A percentile compares a stretch with the other conserved stretches of the same genome.
Evolutionary conservation across 2,888 invertebrate species (phyloP).

Genomic region (Seladonia tumulorum): DNA sequence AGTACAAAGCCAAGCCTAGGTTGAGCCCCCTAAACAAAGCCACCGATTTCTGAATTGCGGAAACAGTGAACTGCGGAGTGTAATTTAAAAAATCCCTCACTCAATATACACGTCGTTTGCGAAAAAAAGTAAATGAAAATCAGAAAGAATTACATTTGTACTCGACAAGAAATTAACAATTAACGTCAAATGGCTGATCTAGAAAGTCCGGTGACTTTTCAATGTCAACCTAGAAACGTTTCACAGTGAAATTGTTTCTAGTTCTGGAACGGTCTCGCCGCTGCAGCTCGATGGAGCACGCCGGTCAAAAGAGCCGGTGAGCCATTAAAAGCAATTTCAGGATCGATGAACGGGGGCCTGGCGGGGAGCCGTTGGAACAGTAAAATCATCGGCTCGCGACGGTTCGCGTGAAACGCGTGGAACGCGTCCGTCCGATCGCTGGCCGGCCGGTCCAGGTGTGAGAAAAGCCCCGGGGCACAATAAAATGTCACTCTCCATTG

Average conservation of each 20-base stretch:
- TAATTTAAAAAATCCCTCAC: no score
- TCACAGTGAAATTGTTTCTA: not conserved
- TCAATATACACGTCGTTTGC: no score
- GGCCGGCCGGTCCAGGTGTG: conserved; percentile 78
- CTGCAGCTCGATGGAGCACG: not conserved
- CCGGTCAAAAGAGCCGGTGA: not conserved
- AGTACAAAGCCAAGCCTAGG: no score
- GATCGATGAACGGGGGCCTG: not conserved
- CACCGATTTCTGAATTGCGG: not conserved
- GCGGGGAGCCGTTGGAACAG: not conserved
- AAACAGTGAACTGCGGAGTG: not conserved
- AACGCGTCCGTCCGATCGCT: conserved; percentile 17
- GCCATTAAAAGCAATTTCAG: conserved; percentile 48
- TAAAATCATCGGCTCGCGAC: conserved; percentile 22
- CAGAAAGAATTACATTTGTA: no score
- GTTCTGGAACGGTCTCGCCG: not conserved
- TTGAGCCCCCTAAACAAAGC: not conserved
- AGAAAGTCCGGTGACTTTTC: no score
- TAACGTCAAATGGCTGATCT: no score
- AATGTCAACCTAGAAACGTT: not conserved
- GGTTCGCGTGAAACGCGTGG: not conserved
- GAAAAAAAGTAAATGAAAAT: no score
- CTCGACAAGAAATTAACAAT: no score
- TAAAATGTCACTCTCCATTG: conserved; percentile 79
- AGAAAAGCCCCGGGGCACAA: conserved; percentile 76